phyloP scores from a whole-genome alignment of 92 coral and sea anemone genomes.

The Palythoa grandis region DNA sequence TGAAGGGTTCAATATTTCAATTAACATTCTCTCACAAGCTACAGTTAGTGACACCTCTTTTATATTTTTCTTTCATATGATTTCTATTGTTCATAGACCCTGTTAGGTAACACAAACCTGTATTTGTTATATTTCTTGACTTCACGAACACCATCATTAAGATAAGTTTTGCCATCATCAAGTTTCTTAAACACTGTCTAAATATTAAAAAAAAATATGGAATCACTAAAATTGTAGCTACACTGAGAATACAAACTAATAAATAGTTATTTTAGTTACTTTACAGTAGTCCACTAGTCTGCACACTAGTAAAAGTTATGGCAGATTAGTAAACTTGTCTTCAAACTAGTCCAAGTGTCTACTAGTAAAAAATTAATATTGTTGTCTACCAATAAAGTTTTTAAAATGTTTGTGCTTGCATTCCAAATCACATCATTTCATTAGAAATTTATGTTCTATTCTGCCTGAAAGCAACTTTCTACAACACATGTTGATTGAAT shows the following conservation, averaged over 20 bases:
- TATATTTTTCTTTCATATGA: not conserved
- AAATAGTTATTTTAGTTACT: not conserved
- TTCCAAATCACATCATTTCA: no score
- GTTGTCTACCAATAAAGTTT: no score
- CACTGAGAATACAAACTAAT: not conserved
- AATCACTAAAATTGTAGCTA: not conserved
- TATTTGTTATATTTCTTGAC: conserved; percentile 66
- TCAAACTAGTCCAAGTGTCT: no score
- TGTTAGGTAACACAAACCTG: conserved; percentile 65
- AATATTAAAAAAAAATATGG: not conserved
- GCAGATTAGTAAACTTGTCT: no score
- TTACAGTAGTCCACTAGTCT: no score
- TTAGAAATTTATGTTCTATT: no score
- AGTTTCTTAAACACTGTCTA: conserved; percentile 58
- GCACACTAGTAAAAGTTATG: no score
- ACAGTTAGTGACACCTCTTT: not conserved
- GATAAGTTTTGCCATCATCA: not conserved
- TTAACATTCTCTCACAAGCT: not conserved
- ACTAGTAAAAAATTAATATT: no score
- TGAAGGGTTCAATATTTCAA: no score
- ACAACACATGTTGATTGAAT: no score
- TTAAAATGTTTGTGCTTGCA: no score
- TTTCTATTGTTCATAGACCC: not conserved
- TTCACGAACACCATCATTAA: not conserved
- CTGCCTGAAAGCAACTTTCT: no score